Base-by-base conservation (phyloP, 1,140 invertebrate species). In the Hypothenemus hampei region DNA sequence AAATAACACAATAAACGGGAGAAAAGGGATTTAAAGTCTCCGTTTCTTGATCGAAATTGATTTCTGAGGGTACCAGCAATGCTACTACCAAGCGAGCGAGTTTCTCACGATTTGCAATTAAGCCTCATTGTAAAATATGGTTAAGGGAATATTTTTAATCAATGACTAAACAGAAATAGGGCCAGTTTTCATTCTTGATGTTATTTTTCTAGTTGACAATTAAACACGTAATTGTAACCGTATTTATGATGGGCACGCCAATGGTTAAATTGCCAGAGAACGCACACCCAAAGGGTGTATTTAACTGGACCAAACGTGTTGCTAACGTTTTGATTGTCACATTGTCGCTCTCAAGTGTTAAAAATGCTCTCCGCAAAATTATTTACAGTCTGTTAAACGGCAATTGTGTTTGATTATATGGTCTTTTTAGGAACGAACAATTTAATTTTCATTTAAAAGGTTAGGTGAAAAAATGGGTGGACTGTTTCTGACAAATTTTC, bases 1-100 rank as follows among this genome's bases (percentile, higher is more conserved):
- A 64, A 64, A 64, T 62, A 62, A 62, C 58, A 64, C 63, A 64
- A 64, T 64, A 55, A 41, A 29, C 50, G 46, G 26, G 29, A 53
- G 55, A 47, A 63, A 61, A 59, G 53, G 33, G 46, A 47, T 35
- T 37, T 20, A 52, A 44, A 36, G 26, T 48, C 16, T 31, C 23
- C n/a, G n/a, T 22, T 39, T 43, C 20, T 23, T 13, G 16, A 52
- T 43, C 21, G 22, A 8, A 8, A 37, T 39, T 50, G 33, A 26
- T 26, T 39, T 8, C n/a, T n/a, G 37, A 13, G 21, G 35, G 19
- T n/a, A 16, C 16, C 23, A 40, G 29, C 48, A n/a, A n/a, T n/a
- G n/a, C n/a, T n/a, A n/a, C n/a, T n/a, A n/a, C n/a, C n/a, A n/a
- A n/a, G n/a, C n/a, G n/a, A n/a, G n/a, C 18, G 36, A 43, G 41